Evolutionary conservation across 2,797 vertebrate species (phyloP), one percentile per base, ranked within the genome.

Genomic region (Oceanodroma leucorhoa): DNA sequence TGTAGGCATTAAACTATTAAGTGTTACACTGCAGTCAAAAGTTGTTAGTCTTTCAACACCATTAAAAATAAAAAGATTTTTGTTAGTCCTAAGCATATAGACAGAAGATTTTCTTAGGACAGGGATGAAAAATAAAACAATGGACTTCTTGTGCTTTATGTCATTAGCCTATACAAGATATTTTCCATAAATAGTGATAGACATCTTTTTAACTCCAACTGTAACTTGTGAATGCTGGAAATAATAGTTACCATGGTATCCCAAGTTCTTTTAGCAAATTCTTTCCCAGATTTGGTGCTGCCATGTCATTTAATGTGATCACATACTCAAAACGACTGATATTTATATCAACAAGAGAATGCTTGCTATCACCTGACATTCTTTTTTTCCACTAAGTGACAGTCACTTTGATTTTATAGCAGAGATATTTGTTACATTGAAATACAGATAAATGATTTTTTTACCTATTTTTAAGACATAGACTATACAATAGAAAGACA

Each of bases 221-320:
- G 53, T 88, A 84, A 90, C 50, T 90, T 94, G n/a, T 72, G 78
- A 95, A 89, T 95, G 96, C 84, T 93, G 51, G 81, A 96, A 96
- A 95, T 94, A 95, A 95, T 94, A 96, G 94, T 97, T 98, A 93
- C 92, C 84, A 94, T 96, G 94, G 95, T 94, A 77, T 50, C 75
- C 46, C 65, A 53, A 80, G 22, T 51, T 95, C 69, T 83, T 91
- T 82, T 46, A 78, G 86, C 61, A 94, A 85, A 67, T 93, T 86
- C 11, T 58, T 84, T 94, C 71, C 58, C 30, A 32, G 73, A 77
- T 71, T 90, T 96, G 73, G 60, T 53, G 66, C 26, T 90, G 58
- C 70, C 89, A 61, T 77, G 27, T 82, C 66, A 80, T 94, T 89
- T 93, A 87, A 84, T 91, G 43, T 80, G 51, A 67, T 77, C 82